Percentiles rank a stretch among this genome's conserved stretches.
Conservation (phyloP, 35 echinoderm and acorn worm genomes). For the Holothuria glaberrima region DNA sequence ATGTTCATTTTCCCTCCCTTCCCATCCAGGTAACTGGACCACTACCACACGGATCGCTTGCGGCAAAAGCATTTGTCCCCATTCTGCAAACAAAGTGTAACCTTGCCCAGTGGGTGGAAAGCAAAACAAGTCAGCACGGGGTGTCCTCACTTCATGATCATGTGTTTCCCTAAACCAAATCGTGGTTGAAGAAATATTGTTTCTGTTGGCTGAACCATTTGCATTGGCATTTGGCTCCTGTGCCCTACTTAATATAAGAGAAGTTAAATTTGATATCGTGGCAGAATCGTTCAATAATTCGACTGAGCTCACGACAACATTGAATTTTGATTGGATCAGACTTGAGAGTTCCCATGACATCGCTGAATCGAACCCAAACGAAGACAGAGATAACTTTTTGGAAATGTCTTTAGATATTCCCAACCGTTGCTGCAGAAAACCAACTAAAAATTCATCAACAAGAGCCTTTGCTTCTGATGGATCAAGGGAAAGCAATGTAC, state of each 20-base stretch:
- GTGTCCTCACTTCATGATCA: too few relatives aligned
- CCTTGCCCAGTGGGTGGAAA: constrained; percentile 15
- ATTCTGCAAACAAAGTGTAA: neutral
- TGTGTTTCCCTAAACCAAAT: neutral
- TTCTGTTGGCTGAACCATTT: too few relatives aligned
- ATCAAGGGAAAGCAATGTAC: neutral
- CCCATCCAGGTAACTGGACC: constrained; percentile 11
- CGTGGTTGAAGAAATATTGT: neutral
- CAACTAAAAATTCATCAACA: constrained; percentile 18
- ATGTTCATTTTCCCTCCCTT: constrained; percentile 12
- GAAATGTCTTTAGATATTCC: constrained; percentile 48
- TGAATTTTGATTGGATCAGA: constrained; percentile 45
- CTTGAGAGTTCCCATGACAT: constrained; percentile 63
- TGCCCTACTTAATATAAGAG: too few relatives aligned
- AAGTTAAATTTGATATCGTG: neutral
- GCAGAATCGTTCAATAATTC: constrained; percentile 69
- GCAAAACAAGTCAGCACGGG: constrained; percentile 11
- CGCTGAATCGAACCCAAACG: constrained; percentile 61
- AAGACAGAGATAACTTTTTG: constrained; percentile 29
- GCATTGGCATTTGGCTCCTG: too few relatives aligned
- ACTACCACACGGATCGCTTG: neutral
- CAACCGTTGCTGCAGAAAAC: constrained; percentile 43
- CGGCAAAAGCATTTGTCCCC: neutral
- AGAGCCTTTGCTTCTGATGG: constrained; percentile 11
- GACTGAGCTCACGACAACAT: constrained; percentile 46